Conservation (phyloP, 2,113 vertebrate genomes). For the Lamprologus sp. region DNA sequence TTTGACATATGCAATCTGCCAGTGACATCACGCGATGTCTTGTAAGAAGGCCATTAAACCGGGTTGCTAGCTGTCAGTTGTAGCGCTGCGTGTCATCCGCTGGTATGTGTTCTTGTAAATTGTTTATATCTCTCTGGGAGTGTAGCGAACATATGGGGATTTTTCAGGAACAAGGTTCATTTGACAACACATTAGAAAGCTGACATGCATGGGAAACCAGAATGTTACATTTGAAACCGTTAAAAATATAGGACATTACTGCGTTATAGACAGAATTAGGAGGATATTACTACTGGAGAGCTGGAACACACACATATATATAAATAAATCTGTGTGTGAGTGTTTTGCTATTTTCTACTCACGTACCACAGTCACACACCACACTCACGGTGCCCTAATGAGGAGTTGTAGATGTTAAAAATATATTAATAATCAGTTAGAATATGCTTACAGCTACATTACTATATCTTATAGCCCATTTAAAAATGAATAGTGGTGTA, state of each 20-base stretch:
- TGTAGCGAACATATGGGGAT: neutral
- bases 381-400: neutral
- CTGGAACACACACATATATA: neutral
- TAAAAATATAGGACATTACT: neutral
- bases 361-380: neutral
- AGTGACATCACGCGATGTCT: constrained; percentile 23
- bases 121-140: constrained; percentile 9
- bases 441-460: neutral
- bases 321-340: neutral
- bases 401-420: neutral
- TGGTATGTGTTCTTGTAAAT: constrained; percentile 5
- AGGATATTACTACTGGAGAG: neutral
- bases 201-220: neutral
- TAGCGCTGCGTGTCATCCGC: neutral
- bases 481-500: neutral
- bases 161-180: neutral
- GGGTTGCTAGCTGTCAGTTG: constrained; percentile 18
- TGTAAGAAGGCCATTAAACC: constrained; percentile 36
- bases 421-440: neutral
- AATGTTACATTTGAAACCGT: neutral
- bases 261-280: neutral
- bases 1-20: constrained; percentile 55
- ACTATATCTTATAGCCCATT: neutral
- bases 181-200: neutral
- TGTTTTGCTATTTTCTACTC: neutral